These are phyloP conservation scores for Trissonchulus latispiculum DNA, from an alignment of 2,888 invertebrate species.

Conservation along the genomic window DNA sequence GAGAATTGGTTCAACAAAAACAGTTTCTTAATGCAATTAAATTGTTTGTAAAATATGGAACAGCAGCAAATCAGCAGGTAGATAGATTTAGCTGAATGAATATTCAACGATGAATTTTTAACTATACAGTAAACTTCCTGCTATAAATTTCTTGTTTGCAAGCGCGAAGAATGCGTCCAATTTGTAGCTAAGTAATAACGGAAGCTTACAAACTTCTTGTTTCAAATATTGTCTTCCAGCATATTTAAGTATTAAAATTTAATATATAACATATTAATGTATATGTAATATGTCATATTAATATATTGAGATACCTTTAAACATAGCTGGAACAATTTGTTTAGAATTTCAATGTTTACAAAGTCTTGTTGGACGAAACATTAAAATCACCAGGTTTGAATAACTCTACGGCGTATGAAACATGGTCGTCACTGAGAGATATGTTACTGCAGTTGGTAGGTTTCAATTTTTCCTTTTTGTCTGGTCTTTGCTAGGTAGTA, in stretches of 20 bases:
- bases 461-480: too few relatives aligned
- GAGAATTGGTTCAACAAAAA: conserved; percentile 61
- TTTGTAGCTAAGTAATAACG: too few relatives aligned
- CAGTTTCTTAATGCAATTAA: conserved; percentile 59
- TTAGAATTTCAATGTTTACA: conserved; percentile 73
- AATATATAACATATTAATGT: too few relatives aligned
- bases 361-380: conserved; percentile 59
- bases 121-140: neutral
- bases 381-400: conserved; percentile 51
- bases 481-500: too few relatives aligned
- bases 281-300: too few relatives aligned
- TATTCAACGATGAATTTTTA: neutral
- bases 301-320: too few relatives aligned
- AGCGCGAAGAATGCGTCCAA: too few relatives aligned
- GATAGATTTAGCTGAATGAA: neutral
- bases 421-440: conserved; percentile 61
- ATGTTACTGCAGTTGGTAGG: conserved; percentile 56
- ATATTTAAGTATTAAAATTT: too few relatives aligned
- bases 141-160: too few relatives aligned
- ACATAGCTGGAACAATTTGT: too few relatives aligned
- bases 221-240: too few relatives aligned
- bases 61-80: conserved; percentile 54
- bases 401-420: conserved; percentile 55
- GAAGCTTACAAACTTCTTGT: too few relatives aligned
- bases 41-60: conserved; percentile 63